phyloP scores from a whole-genome alignment of 2,888 invertebrate genomes.

The Leptinotarsa tumamoca region DNA sequence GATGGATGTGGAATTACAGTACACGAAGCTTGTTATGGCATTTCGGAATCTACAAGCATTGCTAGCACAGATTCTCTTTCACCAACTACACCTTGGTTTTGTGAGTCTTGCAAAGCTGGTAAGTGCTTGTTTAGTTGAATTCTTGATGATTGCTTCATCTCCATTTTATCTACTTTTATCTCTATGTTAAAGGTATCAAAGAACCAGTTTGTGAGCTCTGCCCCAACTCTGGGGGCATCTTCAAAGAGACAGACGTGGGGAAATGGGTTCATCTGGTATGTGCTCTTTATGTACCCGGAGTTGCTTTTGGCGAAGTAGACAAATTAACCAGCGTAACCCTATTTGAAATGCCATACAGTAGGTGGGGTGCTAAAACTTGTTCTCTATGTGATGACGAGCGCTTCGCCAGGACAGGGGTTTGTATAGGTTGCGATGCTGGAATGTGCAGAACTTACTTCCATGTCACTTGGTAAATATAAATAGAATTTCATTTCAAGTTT shows the following conservation, averaged over 20 bases:
- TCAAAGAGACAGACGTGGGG: conserved; percentile 96
- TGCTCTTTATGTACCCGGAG: conserved; percentile 96
- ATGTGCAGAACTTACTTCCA: conserved; percentile 98
- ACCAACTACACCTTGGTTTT: conserved; percentile 99
- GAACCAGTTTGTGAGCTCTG: conserved; percentile 96
- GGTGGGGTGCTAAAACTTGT: conserved; percentile 95
- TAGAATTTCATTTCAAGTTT: too few species aligned
- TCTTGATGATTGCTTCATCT: too few species aligned
- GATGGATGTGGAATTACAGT: conserved; percentile 97
- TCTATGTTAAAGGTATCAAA: conserved; percentile 71
- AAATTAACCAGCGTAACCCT: conserved; percentile 91
- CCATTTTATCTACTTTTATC: not conserved
- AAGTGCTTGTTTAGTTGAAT: not conserved
- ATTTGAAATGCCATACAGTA: conserved; percentile 97
- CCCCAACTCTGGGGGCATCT: conserved; percentile 91
- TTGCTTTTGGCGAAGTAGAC: conserved; percentile 96
- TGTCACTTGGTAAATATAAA: conserved; percentile 36
- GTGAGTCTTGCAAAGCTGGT: conserved; percentile 93
- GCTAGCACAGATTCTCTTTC: conserved; percentile 94
- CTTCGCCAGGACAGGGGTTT: conserved; percentile 92
- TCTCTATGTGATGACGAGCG: conserved; percentile 89
- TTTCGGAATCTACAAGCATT: conserved; percentile 90
- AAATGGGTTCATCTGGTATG: conserved; percentile 98
- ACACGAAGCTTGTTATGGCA: conserved; percentile 97
- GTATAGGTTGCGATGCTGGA: conserved; percentile 97